phyloP scores from a whole-genome alignment of 2,797 vertebrate species.

The Bradypodion ventrale region DNA sequence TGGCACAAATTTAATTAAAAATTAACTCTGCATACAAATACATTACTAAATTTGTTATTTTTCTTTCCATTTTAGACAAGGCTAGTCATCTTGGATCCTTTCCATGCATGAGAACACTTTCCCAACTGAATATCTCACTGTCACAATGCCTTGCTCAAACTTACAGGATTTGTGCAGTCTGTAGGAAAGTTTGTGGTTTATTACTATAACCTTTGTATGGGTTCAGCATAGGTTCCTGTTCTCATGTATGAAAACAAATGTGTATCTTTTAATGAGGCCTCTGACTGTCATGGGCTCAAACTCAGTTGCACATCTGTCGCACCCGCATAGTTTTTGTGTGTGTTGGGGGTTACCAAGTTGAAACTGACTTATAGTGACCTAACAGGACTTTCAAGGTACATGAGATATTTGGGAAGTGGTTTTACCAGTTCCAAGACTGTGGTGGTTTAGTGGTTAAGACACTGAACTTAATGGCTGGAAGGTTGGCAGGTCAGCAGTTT shows the following conservation, averaged over 20 bases:
- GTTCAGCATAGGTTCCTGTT: background rate
- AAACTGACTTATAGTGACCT: too few species aligned
- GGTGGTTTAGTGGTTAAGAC: too few species aligned
- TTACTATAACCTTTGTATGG: background rate
- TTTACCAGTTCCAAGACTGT: too few species aligned
- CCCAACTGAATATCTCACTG: background rate
- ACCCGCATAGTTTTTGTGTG: too few species aligned
- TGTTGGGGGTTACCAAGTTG: too few species aligned
- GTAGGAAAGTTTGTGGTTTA: background rate
- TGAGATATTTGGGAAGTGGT: too few species aligned
- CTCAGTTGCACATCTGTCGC: too few species aligned
- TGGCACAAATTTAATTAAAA: background rate
- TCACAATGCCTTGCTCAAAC: background rate
- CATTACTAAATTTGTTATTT: slow-evolving; percentile 8
- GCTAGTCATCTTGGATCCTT: background rate
- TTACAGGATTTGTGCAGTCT: background rate
- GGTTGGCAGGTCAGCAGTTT: too few species aligned
- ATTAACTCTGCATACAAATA: slow-evolving; percentile 3
- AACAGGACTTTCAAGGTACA: too few species aligned
- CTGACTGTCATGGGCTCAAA: background rate
- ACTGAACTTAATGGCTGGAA: too few species aligned
- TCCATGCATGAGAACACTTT: background rate
- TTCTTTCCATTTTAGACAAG: background rate
- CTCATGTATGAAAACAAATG: background rate
- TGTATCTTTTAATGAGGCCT: background rate